Percentiles rank a stretch among this genome's conserved stretches.
Conservation (phyloP, 2,113 vertebrate species). For the Sialia sialis region DNA sequence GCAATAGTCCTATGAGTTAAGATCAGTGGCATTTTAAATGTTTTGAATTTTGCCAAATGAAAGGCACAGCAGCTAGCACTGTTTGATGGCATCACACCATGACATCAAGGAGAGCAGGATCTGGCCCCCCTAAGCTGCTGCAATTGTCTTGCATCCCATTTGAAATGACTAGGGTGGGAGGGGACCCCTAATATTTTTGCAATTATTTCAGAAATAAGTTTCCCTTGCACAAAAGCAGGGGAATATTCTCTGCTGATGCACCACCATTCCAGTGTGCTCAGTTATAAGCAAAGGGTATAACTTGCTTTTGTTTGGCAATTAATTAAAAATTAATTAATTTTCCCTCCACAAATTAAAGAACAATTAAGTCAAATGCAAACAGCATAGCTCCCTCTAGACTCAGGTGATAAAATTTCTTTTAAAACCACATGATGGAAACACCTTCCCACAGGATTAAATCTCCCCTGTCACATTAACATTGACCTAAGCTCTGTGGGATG, state of each 20-base stretch:
- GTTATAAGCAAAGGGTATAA: not conserved
- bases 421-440: not conserved
- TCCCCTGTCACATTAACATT: not conserved
- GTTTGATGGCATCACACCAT: not conserved
- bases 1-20: not conserved
- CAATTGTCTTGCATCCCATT: not conserved
- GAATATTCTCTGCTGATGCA: not conserved
- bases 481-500: not conserved
- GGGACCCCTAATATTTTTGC: not conserved
- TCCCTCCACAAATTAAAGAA: not conserved
- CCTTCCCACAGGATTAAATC: not conserved
- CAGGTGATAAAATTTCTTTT: not conserved
- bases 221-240: not conserved
- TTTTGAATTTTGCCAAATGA: not conserved
- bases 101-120: not conserved
- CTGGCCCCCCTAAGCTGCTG: not conserved
- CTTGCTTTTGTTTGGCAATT: not conserved
- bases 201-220: not conserved
- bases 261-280: not conserved
- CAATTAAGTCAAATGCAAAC: not conserved
- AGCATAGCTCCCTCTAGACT: not conserved
- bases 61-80: not conserved
- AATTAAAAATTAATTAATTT: slow-evolving; percentile 1
- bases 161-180: not conserved
- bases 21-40: not conserved